Base-by-base conservation (phyloP, 2,113 vertebrate species). In the Chaetodon auriga region DNA sequence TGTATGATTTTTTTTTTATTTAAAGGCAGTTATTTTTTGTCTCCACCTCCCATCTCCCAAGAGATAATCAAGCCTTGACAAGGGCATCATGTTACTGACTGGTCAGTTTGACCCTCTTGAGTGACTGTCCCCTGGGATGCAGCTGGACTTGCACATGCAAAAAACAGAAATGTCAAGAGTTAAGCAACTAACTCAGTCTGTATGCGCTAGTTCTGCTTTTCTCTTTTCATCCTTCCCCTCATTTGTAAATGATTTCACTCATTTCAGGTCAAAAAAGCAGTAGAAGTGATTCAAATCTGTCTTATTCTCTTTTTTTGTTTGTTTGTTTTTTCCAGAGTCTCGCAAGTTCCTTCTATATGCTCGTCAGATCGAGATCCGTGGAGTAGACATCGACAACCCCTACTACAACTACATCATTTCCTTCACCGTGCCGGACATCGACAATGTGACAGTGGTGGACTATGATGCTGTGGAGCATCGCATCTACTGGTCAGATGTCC, bases 351-450 rank as follows among this genome's bases (percentile, higher is more conserved):
- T 99, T 90, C 96, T 99, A 23, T 99, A 99, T 3, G 97, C 98
- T 0, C 97, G 98, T 58, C 98, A 99, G 95, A 99, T 99, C 82
- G 98, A 99, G 95, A 99, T 99, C 85, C 94, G 98, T 0, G 98
- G 98, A 0, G 98, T 99, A 78, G 98, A 99, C 94, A 96, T 99
- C 0, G 97, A 99, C 43, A 98, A 97, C 87, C 98, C 98, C 2
- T 99, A 99, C 94, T 99, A 98, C 94, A 99, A 99, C 93, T 99
- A 99, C 93, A 99, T 99, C 93, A 99, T 99, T 95, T 99, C 98
- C 85, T 99, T 99, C 95, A 99, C 98, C 0, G 97, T 99, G 88
- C 98, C 98, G 0, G 98, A 99, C 88, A 99, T 99, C 0, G 98
- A 99, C 92, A 99, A 99, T 0, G 98, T 99, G 82, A 99, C 98